Evolutionary conservation across 2,113 vertebrate genomes (phyloP).

Genomic region (Mirounga angustirostris): DNA sequence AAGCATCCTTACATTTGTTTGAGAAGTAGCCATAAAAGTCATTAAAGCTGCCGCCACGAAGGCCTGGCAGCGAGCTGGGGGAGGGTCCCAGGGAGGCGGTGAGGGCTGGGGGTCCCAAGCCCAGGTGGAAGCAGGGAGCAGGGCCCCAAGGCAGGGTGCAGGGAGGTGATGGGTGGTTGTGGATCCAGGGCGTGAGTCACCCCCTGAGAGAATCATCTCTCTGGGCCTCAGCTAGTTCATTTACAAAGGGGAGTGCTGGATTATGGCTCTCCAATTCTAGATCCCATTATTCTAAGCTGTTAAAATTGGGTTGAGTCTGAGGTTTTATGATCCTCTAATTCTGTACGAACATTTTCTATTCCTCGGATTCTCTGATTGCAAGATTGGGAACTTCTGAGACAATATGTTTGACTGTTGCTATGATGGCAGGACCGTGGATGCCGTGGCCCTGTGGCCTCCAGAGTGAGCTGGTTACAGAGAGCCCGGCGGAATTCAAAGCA

Average conservation of each 20-base stretch:
- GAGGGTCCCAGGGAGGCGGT: neutral
- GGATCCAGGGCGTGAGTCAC: neutral
- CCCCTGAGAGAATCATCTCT: neutral
- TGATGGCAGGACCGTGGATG: neutral
- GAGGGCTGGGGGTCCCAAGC: neutral
- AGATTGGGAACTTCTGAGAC: neutral
- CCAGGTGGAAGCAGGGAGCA: neutral
- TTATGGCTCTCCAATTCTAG: conserved; percentile 20
- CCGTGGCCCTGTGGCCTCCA: neutral
- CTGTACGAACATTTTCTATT: neutral
- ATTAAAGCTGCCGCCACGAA: neutral
- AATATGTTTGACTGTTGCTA: neutral
- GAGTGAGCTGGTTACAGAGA: neutral
- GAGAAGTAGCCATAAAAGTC: neutral
- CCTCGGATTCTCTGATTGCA: neutral
- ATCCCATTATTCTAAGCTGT: conserved; percentile 21
- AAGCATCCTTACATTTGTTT: neutral
- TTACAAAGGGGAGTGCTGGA: neutral
- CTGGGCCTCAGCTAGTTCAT: neutral
- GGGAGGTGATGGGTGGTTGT: neutral
- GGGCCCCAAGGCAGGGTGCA: neutral
- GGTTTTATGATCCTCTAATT: neutral
- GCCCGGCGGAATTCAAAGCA: fast-evolving
- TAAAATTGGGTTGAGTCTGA: conserved; percentile 19
- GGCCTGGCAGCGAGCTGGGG: neutral